These are phyloP conservation scores for Hemicordylus capensis DNA, from an alignment of 2,113 vertebrate species.

Conservation along the genomic window DNA sequence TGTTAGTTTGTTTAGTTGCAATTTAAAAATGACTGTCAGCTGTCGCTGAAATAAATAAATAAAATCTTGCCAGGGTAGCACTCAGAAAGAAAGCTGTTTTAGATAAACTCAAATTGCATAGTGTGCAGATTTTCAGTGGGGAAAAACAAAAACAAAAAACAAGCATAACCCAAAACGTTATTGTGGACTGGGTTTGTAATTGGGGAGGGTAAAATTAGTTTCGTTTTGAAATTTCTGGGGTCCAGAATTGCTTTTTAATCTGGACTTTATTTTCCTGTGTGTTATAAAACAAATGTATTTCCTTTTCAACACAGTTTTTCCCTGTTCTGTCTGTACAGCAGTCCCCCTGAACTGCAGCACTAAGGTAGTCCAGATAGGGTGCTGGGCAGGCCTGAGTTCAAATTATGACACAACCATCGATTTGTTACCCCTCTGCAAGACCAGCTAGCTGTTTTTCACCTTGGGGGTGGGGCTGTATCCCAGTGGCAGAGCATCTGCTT, in stretches of 20 bases:
- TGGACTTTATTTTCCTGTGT: neutral
- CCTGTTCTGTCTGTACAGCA: slow-evolving; percentile 41
- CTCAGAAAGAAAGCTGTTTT: neutral
- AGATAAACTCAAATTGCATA: neutral
- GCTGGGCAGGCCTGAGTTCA: neutral
- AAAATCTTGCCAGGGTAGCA: too few relatives aligned
- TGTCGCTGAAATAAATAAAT: too few relatives aligned
- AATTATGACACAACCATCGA: too few relatives aligned
- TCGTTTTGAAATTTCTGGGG: slow-evolving; percentile 29
- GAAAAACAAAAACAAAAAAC: too few relatives aligned
- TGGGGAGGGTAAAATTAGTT: slow-evolving; percentile 38
- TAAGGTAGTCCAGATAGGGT: neutral
- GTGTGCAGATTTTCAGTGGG: neutral
- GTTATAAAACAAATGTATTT: neutral
- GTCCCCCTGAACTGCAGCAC: slow-evolving; percentile 41
- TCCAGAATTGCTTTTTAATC: slow-evolving; percentile 26
- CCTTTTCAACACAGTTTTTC: neutral
- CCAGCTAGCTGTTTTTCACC: neutral
- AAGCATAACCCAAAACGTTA: neutral
- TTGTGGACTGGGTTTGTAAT: neutral
- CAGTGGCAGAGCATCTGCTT: too few relatives aligned
- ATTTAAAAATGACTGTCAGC: neutral
- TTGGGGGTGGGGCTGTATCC: too few relatives aligned
- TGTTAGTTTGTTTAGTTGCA: too few relatives aligned
- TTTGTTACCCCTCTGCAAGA: too few relatives aligned